Conservation (phyloP, 1,140 invertebrate genomes). For the Drosophila leontia region DNA sequence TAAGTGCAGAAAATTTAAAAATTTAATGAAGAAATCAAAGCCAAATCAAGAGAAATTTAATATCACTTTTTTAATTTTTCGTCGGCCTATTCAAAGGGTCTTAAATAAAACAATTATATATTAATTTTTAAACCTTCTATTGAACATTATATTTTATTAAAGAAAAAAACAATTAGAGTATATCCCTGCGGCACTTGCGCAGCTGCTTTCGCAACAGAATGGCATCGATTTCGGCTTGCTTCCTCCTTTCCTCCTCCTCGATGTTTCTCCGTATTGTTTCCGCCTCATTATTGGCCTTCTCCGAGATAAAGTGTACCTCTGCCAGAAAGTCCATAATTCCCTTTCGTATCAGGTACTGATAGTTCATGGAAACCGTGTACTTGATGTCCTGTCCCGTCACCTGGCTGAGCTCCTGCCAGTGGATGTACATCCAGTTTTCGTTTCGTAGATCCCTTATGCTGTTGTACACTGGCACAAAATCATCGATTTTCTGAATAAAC, state of each 20-base stretch:
- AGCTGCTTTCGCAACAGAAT: constrained; percentile 70
- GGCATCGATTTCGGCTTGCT: constrained; percentile 64
- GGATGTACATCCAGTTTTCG: constrained; percentile 79
- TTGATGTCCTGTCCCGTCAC: constrained; percentile 69
- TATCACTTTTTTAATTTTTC: too few relatives aligned
- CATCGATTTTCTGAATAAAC: constrained; percentile 62
- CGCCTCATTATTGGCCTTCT: constrained; percentile 69
- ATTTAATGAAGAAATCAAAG: too few relatives aligned
- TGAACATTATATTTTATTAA: background rate
- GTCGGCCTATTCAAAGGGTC: too few relatives aligned
- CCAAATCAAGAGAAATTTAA: too few relatives aligned
- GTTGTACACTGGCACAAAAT: constrained; percentile 66
- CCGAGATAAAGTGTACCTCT: constrained; percentile 66
- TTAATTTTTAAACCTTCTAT: background rate
- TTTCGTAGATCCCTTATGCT: constrained; percentile 74
- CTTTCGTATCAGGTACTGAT: constrained; percentile 69
- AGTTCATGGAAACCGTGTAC: constrained; percentile 69
- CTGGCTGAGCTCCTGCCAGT: constrained; percentile 71
- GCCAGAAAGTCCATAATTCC: constrained; percentile 70
- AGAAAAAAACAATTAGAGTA: constrained; percentile 35
- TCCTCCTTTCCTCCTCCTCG: constrained; percentile 71
- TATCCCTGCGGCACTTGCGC: constrained; percentile 79
- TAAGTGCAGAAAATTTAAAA: too few relatives aligned
- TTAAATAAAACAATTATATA: background rate
- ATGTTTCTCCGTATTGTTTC: constrained; percentile 58